Base-by-base conservation (phyloP, 1,140 invertebrate genomes). In the Drosophila azteca region DNA sequence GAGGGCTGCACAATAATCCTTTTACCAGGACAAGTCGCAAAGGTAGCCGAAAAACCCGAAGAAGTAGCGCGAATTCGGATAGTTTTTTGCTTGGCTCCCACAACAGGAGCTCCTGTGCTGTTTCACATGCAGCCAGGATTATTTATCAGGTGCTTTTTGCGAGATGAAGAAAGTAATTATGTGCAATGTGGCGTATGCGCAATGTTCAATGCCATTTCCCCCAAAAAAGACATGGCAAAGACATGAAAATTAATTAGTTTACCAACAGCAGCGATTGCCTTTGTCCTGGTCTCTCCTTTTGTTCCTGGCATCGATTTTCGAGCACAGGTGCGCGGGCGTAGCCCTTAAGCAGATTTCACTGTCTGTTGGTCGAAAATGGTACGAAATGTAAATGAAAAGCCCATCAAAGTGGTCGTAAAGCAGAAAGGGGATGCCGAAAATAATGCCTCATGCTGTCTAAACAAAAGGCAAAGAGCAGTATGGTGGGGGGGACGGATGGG, bases 161-260 rank as follows among this genome's bases (percentile, higher is more conserved):
- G 11, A 41, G 13, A 35, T 24, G 64, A n/a, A 58, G 13, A 45
- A 83, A 69, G 79, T 83, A 83, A 83, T 83, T 83, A 83, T 66
- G 75, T 82, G 69, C 48, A 83, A 82, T 70, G 65, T 61, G 70
- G 65, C 80, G 79, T 79, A 83, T 83, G 53, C 75, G 79, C 65
- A 83, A 83, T 83, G 54, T 63, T 63, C 53, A 45, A 46, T 60
- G 46, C 35, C 35, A 52, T 53, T 53, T 66, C 5, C 35, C 35
- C 35, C 17, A 20, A 1, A 39, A 13, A 69, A 69, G 55, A 68
- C 53, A 58, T 24, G 41, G 45, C 59, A 68, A 75, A 64, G 67
- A 70, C 76, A 83, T 44, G 71, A 66, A 79, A 79, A 79, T 83
- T 83, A 84, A 83, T 84, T 83, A 71, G 71, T 83, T 75, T 79